Evolutionary conservation across 2,888 invertebrate species (phyloP).

Genomic region (Pristionchus fissidentatus): DNA sequence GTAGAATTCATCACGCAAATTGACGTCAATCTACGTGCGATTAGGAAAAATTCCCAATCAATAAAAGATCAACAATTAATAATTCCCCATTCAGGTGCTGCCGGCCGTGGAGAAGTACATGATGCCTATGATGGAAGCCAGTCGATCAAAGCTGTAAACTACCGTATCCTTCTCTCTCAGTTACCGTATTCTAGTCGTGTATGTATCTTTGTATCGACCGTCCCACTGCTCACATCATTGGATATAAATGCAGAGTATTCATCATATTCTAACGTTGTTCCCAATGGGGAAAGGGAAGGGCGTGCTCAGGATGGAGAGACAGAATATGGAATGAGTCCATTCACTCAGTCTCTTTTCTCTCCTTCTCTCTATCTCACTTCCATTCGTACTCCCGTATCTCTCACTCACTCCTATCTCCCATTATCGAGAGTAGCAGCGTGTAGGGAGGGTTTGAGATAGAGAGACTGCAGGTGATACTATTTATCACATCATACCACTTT

Average conservation of each 20-base stretch:
- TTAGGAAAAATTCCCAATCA: too few relatives aligned
- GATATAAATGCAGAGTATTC: constrained; percentile 33
- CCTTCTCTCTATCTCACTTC: not conserved
- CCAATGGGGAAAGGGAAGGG: too few relatives aligned
- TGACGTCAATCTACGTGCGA: too few relatives aligned
- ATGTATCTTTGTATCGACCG: not conserved
- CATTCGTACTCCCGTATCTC: constrained; percentile 19
- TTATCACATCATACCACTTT: not conserved
- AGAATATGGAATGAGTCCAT: constrained; percentile 43
- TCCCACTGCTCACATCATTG: not conserved
- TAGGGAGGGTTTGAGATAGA: not conserved
- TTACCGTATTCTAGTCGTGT: constrained; percentile 6
- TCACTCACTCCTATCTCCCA: constrained; percentile 19
- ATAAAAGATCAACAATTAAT: too few relatives aligned
- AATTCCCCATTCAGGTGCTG: constrained; percentile 58
- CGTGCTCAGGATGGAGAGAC: constrained; percentile 32
- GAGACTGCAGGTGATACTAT: constrained; percentile 19
- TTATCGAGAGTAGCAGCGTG: constrained; percentile 20
- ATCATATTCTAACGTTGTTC: constrained; percentile 36
- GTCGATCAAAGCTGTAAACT: constrained; percentile 39
- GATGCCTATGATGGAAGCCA: constrained; percentile 64
- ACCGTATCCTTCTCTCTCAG: not conserved
- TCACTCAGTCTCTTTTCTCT: constrained; percentile 33
- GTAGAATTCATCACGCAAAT: too few relatives aligned
- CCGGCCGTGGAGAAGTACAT: constrained; percentile 60